Evolutionary conservation across 2,888 invertebrate species (phyloP).

Genomic region (Pheosia gnoma): DNA sequence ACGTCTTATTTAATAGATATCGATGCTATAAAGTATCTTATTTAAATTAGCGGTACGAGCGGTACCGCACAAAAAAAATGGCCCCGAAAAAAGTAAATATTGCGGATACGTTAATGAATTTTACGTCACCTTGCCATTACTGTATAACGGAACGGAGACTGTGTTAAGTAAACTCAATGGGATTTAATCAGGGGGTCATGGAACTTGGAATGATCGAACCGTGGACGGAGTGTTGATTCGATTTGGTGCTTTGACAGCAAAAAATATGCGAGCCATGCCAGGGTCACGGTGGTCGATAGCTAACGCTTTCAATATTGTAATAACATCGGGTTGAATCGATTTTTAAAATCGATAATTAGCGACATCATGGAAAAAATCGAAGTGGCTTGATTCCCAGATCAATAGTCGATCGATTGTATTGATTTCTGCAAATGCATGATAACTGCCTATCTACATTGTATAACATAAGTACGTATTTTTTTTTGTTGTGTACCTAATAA

Average conservation of each 20-base stretch:
- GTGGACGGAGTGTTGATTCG: slow-evolving; percentile 36
- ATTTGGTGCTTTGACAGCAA: slow-evolving; percentile 40
- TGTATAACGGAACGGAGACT: slow-evolving; percentile 58
- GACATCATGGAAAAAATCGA: no score
- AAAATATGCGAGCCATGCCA: slow-evolving; percentile 37
- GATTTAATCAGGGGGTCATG: slow-evolving; percentile 39
- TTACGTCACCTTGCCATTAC: slow-evolving; percentile 50
- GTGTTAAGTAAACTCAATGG: slow-evolving; percentile 35
- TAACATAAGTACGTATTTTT: no score
- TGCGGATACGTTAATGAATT: slow-evolving; percentile 51
- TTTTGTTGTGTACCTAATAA: no score
- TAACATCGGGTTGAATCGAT: slow-evolving; percentile 15
- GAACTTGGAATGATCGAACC: slow-evolving; percentile 30
- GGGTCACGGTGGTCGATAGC: slow-evolving; percentile 31
- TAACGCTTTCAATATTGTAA: not conserved
- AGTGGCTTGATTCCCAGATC: no score
- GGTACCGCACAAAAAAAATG: slow-evolving; percentile 38
- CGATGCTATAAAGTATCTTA: slow-evolving; percentile 50
- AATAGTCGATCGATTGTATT: no score
- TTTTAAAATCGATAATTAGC: slow-evolving; percentile 24
- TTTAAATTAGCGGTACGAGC: slow-evolving; percentile 59
- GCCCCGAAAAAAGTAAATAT: slow-evolving; percentile 38
- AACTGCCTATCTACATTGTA: no score
- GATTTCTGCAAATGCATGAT: no score
- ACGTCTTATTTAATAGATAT: no score